These are phyloP conservation scores for Tragelaphus eurycerus DNA, from an alignment of 2,797 vertebrate genomes.

Conservation along the genomic window DNA sequence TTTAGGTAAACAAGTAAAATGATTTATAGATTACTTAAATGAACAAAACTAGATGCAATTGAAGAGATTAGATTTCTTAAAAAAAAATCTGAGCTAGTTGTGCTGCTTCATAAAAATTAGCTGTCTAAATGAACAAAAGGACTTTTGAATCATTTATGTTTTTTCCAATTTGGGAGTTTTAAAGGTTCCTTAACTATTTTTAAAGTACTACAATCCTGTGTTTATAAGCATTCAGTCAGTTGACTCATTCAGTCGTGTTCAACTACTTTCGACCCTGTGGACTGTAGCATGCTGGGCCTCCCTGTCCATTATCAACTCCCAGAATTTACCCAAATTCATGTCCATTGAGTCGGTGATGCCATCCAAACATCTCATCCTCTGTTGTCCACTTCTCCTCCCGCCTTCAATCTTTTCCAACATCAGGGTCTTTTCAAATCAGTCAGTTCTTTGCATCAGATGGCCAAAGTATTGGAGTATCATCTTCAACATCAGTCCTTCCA, in stretches of 20 bases:
- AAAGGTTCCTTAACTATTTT: neutral
- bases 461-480: neutral
- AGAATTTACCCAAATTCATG: neutral
- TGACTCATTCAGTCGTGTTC: neutral
- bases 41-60: slow-evolving; percentile 8
- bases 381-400: neutral
- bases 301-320: neutral
- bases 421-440: neutral
- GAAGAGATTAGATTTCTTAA: neutral
- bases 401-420: neutral
- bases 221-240: neutral
- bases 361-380: neutral
- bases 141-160: neutral
- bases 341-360: neutral
- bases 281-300: neutral
- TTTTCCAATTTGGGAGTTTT: neutral
- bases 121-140: slow-evolving; percentile 14
- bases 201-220: neutral
- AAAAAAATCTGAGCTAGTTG: neutral
- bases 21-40: slow-evolving; percentile 65
- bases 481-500: neutral
- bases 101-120: neutral
- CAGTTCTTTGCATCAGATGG: neutral
- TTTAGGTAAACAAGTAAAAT: slow-evolving; percentile 64
- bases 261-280: neutral